phyloP scores from a whole-genome alignment of 2,888 invertebrate genomes.

The Rhyacophila evoluta region DNA sequence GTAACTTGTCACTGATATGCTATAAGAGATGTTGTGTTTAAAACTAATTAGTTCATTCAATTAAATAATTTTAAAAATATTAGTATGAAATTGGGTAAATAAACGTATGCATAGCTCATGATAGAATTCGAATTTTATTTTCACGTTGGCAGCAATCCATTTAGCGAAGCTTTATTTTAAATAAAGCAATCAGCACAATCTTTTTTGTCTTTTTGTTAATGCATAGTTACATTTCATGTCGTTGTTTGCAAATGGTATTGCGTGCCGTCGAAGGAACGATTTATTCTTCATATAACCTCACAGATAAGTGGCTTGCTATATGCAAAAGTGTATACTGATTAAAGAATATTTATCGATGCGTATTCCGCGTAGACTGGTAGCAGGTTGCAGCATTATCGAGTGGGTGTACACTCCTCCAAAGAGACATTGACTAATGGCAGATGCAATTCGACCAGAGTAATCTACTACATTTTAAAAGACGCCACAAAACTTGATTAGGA shows the following conservation, averaged over 20 bases:
- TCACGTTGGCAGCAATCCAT: background rate
- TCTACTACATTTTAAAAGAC: background rate
- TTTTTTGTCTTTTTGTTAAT: background rate
- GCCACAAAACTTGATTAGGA: background rate
- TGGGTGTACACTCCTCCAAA: constrained; percentile 46
- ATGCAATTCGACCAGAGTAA: background rate
- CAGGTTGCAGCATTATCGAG: constrained; percentile 45
- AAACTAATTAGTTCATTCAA: no score
- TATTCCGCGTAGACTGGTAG: constrained; percentile 53
- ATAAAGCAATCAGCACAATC: background rate
- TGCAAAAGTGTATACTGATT: constrained; percentile 53
- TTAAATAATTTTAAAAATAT: no score
- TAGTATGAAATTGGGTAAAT: no score
- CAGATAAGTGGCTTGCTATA: constrained; percentile 31
- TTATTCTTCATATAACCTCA: constrained; percentile 36
- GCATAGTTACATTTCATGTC: constrained; percentile 19
- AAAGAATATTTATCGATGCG: constrained; percentile 50
- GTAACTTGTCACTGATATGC: no score
- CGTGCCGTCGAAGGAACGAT: constrained; percentile 45
- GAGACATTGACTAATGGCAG: constrained; percentile 4
- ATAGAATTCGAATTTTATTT: no score
- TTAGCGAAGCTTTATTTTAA: background rate
- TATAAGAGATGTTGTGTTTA: no score
- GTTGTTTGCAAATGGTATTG: constrained; percentile 30
- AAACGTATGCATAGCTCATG: no score